Evolutionary conservation across 35 echinoderm and acorn worm species (phyloP).

Genomic region (Apostichopus californicus): DNA sequence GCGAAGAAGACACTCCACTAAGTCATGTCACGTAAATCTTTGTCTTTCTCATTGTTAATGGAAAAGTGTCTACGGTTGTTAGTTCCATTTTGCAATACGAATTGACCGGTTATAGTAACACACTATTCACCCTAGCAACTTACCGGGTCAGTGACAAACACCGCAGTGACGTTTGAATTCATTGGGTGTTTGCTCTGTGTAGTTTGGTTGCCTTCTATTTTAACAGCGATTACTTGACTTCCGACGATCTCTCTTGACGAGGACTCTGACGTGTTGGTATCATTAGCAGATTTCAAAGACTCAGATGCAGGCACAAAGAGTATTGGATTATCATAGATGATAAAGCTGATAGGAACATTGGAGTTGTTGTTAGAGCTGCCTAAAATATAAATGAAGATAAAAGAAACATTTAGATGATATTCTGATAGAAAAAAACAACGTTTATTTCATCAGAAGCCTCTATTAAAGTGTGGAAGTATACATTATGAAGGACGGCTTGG

Average conservation of each 20-base stretch:
- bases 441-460: background rate
- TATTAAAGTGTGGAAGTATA: background rate
- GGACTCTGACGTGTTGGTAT: background rate
- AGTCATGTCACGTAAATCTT: too few species aligned
- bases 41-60: too few species aligned
- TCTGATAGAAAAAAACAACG: background rate
- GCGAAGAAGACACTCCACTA: too few species aligned
- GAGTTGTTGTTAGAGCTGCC: background rate
- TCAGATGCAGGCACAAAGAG: background rate
- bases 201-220: background rate
- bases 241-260: background rate
- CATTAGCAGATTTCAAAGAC: background rate
- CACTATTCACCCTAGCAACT: background rate
- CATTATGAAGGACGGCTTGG: background rate
- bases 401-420: background rate
- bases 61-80: too few species aligned
- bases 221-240: background rate
- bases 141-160: background rate
- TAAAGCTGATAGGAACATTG: background rate
- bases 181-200: background rate
- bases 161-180: background rate
- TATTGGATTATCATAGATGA: background rate
- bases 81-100: too few species aligned
- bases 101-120: too few species aligned
- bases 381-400: background rate